Evolutionary conservation across 2,797 vertebrate genomes (phyloP).

Genomic region (Bovichtus variegatus): DNA sequence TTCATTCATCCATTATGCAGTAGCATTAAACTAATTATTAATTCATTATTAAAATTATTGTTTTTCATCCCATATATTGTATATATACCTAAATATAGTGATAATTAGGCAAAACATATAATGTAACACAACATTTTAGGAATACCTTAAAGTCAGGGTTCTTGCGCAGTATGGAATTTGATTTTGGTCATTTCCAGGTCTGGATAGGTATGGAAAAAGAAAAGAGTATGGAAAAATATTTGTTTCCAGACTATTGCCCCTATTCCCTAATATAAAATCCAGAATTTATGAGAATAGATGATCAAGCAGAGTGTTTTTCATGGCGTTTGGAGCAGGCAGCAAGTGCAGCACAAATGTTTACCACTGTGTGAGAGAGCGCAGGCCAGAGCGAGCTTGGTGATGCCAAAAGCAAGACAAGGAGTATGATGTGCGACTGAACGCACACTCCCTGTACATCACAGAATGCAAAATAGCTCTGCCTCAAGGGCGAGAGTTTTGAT

Average conservation of each 20-base stretch:
- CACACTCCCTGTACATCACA: background rate
- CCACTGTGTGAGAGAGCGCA: background rate
- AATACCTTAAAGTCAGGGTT: background rate
- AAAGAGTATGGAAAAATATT: background rate
- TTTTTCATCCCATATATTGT: background rate
- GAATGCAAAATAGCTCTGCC: too few species aligned
- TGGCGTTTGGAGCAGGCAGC: background rate
- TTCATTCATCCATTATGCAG: slow-evolving; percentile 6
- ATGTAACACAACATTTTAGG: background rate
- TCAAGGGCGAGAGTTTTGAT: background rate
- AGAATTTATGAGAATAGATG: background rate
- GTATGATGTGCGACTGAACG: background rate
- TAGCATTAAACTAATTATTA: background rate
- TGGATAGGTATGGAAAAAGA: background rate
- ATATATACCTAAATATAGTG: too few species aligned
- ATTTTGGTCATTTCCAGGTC: too few species aligned
- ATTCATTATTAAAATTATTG: background rate
- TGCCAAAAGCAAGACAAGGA: background rate
- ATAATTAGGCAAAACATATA: too few species aligned
- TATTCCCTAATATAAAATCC: background rate
- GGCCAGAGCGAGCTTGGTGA: background rate
- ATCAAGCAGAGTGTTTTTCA: background rate
- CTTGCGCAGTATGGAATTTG: too few species aligned
- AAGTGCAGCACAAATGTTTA: background rate
- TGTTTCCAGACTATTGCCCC: background rate